These are phyloP conservation scores for Nasua narica DNA, from an alignment of 2,797 vertebrate species.

Conservation along the genomic window DNA sequence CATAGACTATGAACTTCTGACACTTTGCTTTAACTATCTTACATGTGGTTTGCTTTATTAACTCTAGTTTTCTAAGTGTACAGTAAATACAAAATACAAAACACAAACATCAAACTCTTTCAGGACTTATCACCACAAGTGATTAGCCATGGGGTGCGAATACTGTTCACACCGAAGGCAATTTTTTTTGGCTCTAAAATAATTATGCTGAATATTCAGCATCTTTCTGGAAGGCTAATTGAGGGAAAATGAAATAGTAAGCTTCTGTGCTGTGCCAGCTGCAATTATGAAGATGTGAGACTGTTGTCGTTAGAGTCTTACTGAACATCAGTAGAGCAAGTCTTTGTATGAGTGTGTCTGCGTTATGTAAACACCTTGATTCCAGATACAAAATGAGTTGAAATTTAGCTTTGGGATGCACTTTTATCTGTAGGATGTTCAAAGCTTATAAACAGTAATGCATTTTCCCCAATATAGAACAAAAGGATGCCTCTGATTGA, in stretches of 20 bases:
- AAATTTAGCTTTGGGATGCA: constrained; percentile 62
- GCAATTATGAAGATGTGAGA: constrained; percentile 76
- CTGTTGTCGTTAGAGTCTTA: constrained; percentile 61
- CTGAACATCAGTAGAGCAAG: constrained; percentile 69
- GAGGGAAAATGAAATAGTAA: constrained; percentile 67
- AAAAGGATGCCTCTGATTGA: constrained; percentile 76
- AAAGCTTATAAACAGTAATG: constrained; percentile 58
- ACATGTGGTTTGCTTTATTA: background rate
- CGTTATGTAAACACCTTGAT: constrained; percentile 72
- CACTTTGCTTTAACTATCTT: background rate
- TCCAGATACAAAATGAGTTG: constrained; percentile 70
- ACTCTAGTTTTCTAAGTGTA: background rate
- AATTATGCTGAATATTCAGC: constrained; percentile 70
- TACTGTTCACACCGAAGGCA: constrained; percentile 53
- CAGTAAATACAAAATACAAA: background rate
- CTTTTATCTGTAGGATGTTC: constrained; percentile 67
- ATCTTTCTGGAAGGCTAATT: constrained; percentile 72
- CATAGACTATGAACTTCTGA: background rate
- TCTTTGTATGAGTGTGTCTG: constrained; percentile 67
- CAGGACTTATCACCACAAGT: background rate
- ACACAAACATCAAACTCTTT: background rate
- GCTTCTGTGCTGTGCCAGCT: constrained; percentile 43
- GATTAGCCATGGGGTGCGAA: constrained; percentile 40
- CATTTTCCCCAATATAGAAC: constrained; percentile 68
- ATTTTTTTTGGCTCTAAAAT: constrained; percentile 68